Conservation (phyloP, 2,113 vertebrate species). For the Nyctibius bracteatus region DNA sequence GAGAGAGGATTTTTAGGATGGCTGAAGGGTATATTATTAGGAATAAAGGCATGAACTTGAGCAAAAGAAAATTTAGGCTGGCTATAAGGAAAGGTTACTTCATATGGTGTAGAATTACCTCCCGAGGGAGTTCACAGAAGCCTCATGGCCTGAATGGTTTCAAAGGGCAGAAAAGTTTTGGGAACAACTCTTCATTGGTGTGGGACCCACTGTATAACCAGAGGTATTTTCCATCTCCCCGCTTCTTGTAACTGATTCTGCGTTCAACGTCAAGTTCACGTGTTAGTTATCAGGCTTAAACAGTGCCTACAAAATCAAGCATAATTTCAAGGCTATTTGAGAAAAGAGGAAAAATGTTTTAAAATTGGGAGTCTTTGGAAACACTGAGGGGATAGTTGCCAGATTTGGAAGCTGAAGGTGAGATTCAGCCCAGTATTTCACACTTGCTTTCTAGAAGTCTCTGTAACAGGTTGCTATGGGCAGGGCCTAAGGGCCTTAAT, state of each 20-base stretch:
- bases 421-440: neutral
- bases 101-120: neutral
- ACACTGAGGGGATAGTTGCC: neutral
- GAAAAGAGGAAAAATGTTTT: neutral
- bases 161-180: neutral
- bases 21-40: neutral
- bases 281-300: neutral
- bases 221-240: neutral
- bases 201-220: neutral
- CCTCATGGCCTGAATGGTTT: neutral
- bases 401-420: neutral
- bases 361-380: neutral
- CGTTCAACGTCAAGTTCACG: neutral
- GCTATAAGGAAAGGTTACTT: neutral
- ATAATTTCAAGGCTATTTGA: neutral
- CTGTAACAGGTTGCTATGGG: rapidly evolving
- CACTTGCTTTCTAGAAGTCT: neutral
- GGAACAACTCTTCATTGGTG: neutral
- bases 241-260: neutral
- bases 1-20: neutral
- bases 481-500: neutral
- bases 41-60: neutral
- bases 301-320: neutral
- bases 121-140: neutral
- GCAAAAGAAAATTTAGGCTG: neutral